These are phyloP conservation scores for Tyrannus savana DNA, from an alignment of 2,113 vertebrate species.

Conservation along the genomic window DNA sequence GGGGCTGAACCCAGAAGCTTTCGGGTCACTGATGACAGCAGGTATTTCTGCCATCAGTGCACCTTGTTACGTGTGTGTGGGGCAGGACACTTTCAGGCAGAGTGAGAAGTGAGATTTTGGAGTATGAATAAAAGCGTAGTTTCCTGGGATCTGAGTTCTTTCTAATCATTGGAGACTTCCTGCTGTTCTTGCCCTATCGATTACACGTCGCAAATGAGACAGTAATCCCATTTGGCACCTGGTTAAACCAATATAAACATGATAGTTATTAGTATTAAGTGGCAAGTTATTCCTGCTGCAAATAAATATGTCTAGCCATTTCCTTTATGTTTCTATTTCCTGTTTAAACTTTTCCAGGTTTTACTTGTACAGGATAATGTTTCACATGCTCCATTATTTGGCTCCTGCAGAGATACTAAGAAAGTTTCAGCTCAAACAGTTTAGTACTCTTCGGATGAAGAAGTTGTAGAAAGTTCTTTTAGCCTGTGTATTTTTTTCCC, in stretches of 20 bases:
- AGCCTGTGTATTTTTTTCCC: neutral
- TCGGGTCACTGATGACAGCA: rapidly evolving
- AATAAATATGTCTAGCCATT: neutral
- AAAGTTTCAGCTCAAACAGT: neutral
- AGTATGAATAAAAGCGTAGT: neutral
- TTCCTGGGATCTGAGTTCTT: neutral
- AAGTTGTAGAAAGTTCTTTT: neutral
- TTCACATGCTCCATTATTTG: neutral
- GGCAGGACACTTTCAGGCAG: neutral
- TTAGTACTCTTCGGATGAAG: neutral
- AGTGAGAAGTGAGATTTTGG: neutral
- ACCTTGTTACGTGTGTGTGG: rapidly evolving
- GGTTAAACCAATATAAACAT: neutral
- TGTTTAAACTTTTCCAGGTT: neutral
- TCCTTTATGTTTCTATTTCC: neutral
- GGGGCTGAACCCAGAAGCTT: neutral
- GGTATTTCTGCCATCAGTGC: neutral
- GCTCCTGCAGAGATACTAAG: neutral
- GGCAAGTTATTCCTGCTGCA: neutral
- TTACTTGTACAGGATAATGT: neutral
- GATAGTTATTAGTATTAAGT: neutral
- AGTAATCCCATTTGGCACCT: neutral
- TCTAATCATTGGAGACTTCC: neutral
- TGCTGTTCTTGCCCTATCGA: neutral
- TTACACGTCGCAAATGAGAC: neutral